Evolutionary conservation across 2,113 vertebrate genomes (phyloP), one percentile per base, ranked within the genome.

Genomic region (Gasterosteus aculeatus): DNA sequence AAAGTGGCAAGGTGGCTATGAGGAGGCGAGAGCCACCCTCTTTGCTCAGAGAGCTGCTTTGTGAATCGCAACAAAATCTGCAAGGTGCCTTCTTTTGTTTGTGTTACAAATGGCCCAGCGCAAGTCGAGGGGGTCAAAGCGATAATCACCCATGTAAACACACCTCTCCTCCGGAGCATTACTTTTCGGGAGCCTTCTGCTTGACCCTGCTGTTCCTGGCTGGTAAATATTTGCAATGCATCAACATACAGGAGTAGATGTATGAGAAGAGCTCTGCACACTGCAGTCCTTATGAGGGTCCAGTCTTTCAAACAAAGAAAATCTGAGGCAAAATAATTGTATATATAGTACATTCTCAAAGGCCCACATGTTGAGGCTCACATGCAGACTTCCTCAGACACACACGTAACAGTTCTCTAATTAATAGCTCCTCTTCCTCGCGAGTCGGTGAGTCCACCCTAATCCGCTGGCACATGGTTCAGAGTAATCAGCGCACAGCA

Each of bases 121-220:
- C 31, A 26, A 78, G 90, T 89, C 88, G 69, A 90, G 68, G 81
- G 22, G 92, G 91, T 90, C 87, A 92, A 84, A 91, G 91, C 71
- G 89, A 93, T 93, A 94, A 93, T 93, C 85, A 82, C 89, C 84
- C 78, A 73, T 76, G 72, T 90, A 94, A 93, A 93, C 90, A 91
- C 77, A 49, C 31, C 64, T 69, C 88, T 87, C 78, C 68, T 87
- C 74, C 75, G 12, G 72, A 84, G 83, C 74, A 11, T 65, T 53
- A 59, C 78, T 63, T 51, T 78, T 67, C 12, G 65, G 82, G 72
- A 68, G 70, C 64, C 71, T 86, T 72, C 58, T 26, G 83, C 77
- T 87, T 84, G 80, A 89, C 88, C 88, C 72, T 2, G 14, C 75
- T 49, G 64, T 80, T 82, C 64, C 78, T 83, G 58, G 53, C 88